These are phyloP conservation scores for Lateolabrax maculatus DNA, from an alignment of 2,797 vertebrate species.

Conservation along the genomic window DNA sequence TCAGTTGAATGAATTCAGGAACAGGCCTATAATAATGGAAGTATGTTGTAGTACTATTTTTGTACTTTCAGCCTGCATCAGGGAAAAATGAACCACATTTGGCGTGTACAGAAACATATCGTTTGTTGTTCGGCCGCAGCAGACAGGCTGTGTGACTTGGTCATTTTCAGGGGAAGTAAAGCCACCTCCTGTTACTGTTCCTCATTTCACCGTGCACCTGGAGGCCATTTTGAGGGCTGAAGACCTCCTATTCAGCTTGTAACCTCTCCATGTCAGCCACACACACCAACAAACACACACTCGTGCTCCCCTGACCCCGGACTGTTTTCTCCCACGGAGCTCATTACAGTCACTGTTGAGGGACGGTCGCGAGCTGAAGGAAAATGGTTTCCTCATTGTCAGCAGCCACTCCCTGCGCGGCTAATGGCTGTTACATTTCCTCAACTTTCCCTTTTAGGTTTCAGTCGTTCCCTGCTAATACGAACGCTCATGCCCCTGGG, in stretches of 20 bases:
- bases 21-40: background rate
- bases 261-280: slow-evolving; percentile 19
- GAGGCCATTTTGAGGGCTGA: slow-evolving; percentile 34
- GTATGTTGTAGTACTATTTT: background rate
- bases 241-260: slow-evolving; percentile 27
- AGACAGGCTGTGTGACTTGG: background rate
- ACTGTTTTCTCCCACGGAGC: slow-evolving; percentile 23
- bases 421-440: slow-evolving; percentile 77
- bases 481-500: slow-evolving; percentile 66
- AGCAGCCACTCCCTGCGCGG: slow-evolving; percentile 39
- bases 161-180: slow-evolving; percentile 22
- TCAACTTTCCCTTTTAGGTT: slow-evolving; percentile 64
- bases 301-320: background rate
- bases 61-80: background rate
- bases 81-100: background rate
- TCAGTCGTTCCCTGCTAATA: slow-evolving; percentile 62
- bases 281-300: background rate
- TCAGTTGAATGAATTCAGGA: background rate
- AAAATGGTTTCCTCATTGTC: slow-evolving; percentile 61
- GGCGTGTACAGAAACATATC: background rate
- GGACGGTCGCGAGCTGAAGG: slow-evolving; percentile 20
- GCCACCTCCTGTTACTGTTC: slow-evolving; percentile 24
- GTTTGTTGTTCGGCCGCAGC: background rate
- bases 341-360: slow-evolving; percentile 38
- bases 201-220: slow-evolving; percentile 22